Evolutionary conservation across 2,888 invertebrate genomes (phyloP), one percentile per base, ranked within the genome.

Genomic region (Spodoptera exigua): DNA sequence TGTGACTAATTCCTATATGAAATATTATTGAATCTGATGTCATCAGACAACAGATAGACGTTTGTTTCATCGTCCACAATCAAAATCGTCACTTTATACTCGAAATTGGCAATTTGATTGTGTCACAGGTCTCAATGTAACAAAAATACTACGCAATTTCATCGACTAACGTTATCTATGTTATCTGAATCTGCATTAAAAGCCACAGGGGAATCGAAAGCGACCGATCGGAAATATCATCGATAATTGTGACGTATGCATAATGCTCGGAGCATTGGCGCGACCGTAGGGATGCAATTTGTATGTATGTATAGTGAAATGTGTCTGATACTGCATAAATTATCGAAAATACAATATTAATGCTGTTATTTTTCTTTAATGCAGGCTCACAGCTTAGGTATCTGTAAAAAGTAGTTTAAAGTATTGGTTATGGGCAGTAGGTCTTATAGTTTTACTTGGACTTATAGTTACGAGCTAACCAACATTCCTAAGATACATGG

Each of bases 171-270:
- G 37, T 49, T 70, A 63, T 62, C 55, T 40, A 40, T 12, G 14
- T 54, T 55, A 70, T 62, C 64, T 41, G 35, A 18, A 47, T 43
- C 46, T n/a, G 21, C 34, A 55, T 49, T 71, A 45, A 68, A 68
- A 57, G 48, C 63, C 70, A 53, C 70, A 43, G 32, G 34, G 57
- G 67, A 63, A 48, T 57, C 35, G 53, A 56, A 41, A 52, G 47
- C 51, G 34, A 49, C 46, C 57, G 35, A 39, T 49, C 54, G 49
- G 71, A 56, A 65, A 70, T 72, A 59, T 47, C 51, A 41, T 13
- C 51, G 49, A 59, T 70, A 72, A 74, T 72, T 64, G 59, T 72
- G 74, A 71, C 54, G 63, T 63, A 63, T 74, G 70, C 48, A 59
- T 56, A 56, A 60, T 52, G 52, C 39, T 55, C 39, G 40, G 18